phyloP scores from a whole-genome alignment of 2,113 vertebrate species.

The Pimephales promelas region DNA sequence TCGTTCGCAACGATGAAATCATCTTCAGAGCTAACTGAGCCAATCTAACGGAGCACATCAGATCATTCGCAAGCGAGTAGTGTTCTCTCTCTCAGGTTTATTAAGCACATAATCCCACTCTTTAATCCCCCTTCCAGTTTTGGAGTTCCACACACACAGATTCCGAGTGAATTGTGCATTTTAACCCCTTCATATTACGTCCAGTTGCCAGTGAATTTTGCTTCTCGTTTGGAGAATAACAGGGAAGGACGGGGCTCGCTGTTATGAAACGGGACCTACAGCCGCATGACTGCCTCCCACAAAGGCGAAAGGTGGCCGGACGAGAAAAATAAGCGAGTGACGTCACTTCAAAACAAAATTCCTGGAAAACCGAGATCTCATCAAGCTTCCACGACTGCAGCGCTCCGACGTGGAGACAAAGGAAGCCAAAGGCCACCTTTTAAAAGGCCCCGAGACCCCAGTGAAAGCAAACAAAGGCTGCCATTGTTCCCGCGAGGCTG shows the following conservation, averaged over 20 bases:
- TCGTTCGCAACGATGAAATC: too few species aligned
- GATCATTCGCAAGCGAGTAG: not conserved
- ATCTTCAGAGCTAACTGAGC: too few species aligned
- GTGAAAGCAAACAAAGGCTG: conserved; percentile 64
- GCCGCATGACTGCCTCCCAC: conserved; percentile 34
- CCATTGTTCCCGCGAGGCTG: conserved; percentile 63
- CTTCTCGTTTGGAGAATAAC: not conserved
- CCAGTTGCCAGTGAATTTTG: too few species aligned
- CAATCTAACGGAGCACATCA: too few species aligned
- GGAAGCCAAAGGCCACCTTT: conserved; percentile 52
- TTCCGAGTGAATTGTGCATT: not conserved
- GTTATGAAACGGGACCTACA: conserved; percentile 31
- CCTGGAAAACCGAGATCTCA: conserved; percentile 43
- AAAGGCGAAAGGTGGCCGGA: conserved; percentile 14
- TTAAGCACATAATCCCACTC: not conserved
- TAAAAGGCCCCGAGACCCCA: conserved; percentile 45
- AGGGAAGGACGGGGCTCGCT: not conserved
- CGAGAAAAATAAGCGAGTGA: conserved; percentile 39
- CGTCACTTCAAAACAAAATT: conserved; percentile 40
- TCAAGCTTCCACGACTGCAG: conserved; percentile 13
- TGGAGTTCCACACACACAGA: not conserved
- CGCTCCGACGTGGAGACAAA: not conserved
- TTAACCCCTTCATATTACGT: not conserved
- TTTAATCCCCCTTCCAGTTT: not conserved
- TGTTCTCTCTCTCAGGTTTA: not conserved